A percentile compares a stretch with the other conserved stretches of the same genome.
These are phyloP conservation scores for Zalophus californianus DNA, from an alignment of 2,797 vertebrate genomes.

Conservation along the genomic window DNA sequence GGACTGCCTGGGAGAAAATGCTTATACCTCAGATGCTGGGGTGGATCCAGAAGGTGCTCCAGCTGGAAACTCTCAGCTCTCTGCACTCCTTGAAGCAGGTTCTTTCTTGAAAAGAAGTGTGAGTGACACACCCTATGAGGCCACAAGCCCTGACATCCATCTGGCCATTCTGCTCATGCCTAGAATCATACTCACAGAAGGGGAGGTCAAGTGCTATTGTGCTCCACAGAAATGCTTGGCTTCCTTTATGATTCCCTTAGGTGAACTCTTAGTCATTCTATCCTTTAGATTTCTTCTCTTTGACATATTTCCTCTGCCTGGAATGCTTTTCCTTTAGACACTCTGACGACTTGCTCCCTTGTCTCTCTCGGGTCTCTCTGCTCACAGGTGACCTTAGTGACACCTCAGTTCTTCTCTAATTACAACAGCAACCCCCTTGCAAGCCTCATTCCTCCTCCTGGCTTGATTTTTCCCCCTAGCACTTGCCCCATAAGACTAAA, in stretches of 20 bases:
- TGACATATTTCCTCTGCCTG: neutral
- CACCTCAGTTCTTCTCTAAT: neutral
- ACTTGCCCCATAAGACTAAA: neutral
- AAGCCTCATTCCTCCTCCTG: neutral
- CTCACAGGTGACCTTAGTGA: neutral
- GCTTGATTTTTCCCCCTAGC: neutral
- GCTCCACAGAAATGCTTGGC: neutral
- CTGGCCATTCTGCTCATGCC: neutral
- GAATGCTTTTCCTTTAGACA: neutral
- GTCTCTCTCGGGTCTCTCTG: neutral
- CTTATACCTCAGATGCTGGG: neutral
- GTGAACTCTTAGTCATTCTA: neutral
- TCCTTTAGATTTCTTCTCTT: neutral
- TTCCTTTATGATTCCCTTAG: neutral
- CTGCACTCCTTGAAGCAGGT: neutral
- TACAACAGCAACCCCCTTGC: neutral
- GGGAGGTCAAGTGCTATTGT: neutral
- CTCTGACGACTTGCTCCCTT: neutral
- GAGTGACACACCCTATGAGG: neutral
- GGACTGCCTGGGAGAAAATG: neutral
- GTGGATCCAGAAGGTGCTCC: neutral
- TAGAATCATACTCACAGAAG: neutral
- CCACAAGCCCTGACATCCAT: neutral
- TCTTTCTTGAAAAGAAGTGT: conserved; percentile 2
- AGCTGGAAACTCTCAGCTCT: neutral